Evolutionary conservation across 2,888 invertebrate genomes (phyloP).

Genomic region (Agrenia bidenticulata): DNA sequence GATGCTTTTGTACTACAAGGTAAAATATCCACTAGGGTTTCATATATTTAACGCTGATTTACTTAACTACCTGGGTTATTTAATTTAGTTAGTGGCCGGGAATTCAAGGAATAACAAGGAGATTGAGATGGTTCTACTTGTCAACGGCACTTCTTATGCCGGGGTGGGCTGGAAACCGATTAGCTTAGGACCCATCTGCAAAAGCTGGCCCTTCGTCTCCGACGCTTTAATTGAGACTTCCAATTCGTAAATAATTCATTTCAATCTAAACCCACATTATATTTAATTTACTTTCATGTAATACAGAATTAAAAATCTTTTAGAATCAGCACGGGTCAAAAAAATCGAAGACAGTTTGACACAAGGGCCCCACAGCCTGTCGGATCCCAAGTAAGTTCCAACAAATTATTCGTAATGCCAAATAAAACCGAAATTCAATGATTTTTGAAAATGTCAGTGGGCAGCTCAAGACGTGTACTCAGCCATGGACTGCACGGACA

Average conservation of each 20-base stretch:
- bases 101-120: conserved; percentile 32
- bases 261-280: no score
- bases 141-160: conserved; percentile 84
- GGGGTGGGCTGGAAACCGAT: conserved; percentile 89
- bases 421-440: no score
- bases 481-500: conserved; percentile 66
- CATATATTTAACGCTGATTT: no score
- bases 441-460: conserved; percentile 19
- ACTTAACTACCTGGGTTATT: not conserved
- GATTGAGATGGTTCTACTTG: conserved; percentile 69
- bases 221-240: conserved; percentile 7
- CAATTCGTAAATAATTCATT: not conserved
- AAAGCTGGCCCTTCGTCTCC: conserved; percentile 42
- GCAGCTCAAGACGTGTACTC: conserved; percentile 42
- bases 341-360: not conserved
- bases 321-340: not conserved
- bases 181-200: conserved; percentile 35
- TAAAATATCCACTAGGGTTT: no score
- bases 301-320: no score
- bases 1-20: conserved; percentile 46
- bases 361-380: not conserved
- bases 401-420: no score
- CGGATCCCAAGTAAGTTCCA: not conserved
- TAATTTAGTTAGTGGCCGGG: not conserved
- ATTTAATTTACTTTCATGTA: no score